Conservation (phyloP, 92 coral and sea anemone species). For the Phymanthus crucifer region DNA sequence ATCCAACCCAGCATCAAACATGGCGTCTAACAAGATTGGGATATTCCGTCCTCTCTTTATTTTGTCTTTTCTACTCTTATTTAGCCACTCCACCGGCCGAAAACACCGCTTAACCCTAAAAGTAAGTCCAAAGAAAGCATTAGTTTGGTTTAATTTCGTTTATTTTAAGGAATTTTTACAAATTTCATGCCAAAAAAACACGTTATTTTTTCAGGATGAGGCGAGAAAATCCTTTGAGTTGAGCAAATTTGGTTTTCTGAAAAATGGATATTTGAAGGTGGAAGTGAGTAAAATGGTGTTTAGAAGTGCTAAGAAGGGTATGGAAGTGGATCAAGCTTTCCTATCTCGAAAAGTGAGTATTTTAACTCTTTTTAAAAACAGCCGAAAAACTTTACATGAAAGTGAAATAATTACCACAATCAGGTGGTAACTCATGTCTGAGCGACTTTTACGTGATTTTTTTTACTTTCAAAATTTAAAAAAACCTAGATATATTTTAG, state of each 20-base stretch:
- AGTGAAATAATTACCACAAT: too few species aligned
- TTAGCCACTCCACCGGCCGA: slow-evolving; percentile 15
- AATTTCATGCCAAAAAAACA: background rate
- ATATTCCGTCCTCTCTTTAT: slow-evolving; percentile 16
- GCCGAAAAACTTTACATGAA: too few species aligned
- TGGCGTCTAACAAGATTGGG: slow-evolving; percentile 57
- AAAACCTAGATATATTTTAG: background rate
- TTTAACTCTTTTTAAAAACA: background rate
- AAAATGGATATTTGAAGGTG: slow-evolving; percentile 67
- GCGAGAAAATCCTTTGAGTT: slow-evolving; percentile 74
- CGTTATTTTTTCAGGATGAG: slow-evolving; percentile 52
- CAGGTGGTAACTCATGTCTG: background rate
- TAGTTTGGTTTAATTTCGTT: background rate
- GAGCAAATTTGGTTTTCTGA: slow-evolving; percentile 84
- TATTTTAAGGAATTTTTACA: background rate
- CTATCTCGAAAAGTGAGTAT: slow-evolving; percentile 34
- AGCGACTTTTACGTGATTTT: background rate
- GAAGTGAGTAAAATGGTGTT: slow-evolving; percentile 53
- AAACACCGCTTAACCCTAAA: slow-evolving; percentile 34
- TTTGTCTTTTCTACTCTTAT: slow-evolving; percentile 23
- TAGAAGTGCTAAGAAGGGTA: slow-evolving; percentile 17
- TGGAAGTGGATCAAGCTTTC: background rate
- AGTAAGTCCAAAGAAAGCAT: slow-evolving; percentile 18
- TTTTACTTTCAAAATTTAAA: background rate
- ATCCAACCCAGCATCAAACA: slow-evolving; percentile 47